phyloP scores from a whole-genome alignment of 92 coral and sea anemone species.

The Heteractis magnifica region DNA sequence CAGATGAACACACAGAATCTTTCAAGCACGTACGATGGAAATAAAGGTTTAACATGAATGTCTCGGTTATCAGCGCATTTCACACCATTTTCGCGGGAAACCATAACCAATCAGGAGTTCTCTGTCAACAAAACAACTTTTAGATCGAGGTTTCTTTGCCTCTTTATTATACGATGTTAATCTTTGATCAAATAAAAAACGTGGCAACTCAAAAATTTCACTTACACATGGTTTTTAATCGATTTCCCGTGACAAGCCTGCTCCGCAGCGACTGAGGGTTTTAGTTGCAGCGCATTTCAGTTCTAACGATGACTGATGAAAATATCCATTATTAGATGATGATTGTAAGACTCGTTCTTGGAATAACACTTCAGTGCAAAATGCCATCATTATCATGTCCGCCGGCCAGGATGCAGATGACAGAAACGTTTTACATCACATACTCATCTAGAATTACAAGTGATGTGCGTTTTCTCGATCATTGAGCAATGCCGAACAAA shows the following conservation, averaged over 20 bases:
- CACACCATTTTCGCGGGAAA: constrained; percentile 8
- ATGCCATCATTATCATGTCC: neutral
- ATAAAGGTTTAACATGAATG: neutral
- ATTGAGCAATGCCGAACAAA: neutral
- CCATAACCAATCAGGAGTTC: neutral
- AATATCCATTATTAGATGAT: too few relatives aligned
- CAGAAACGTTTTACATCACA: too few relatives aligned
- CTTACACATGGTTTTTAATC: neutral
- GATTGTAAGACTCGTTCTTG: too few relatives aligned
- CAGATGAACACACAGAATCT: constrained; percentile 16
- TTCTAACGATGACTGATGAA: neutral
- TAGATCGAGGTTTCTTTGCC: neutral
- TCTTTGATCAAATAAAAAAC: constrained; percentile 3
- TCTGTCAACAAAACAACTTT: neutral
- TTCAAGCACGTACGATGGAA: neutral
- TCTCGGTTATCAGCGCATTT: neutral
- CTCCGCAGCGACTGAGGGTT: neutral
- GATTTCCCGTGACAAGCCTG: neutral
- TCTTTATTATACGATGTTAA: neutral
- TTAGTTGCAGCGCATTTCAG: constrained; percentile 3
- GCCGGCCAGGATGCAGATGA: neutral
- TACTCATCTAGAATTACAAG: too few relatives aligned
- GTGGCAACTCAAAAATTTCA: constrained; percentile 24
- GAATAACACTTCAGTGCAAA: too few relatives aligned
- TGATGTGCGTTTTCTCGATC: neutral